These are phyloP conservation scores for Eptesicus fuscus DNA, from an alignment of 2,113 vertebrate species.

Conservation along the genomic window DNA sequence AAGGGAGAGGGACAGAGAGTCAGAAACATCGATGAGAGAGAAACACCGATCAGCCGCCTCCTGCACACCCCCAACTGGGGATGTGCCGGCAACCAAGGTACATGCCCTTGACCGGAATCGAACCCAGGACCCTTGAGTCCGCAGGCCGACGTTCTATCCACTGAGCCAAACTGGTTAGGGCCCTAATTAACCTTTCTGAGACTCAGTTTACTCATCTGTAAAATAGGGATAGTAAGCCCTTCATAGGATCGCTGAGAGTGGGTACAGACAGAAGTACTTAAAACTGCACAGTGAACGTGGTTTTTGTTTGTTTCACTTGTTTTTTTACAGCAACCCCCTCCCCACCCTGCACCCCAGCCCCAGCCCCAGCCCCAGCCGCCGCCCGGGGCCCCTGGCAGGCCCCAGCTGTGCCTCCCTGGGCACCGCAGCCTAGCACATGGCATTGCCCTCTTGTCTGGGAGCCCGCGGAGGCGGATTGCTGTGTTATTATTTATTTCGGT, in stretches of 20 bases:
- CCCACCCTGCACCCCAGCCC: background rate
- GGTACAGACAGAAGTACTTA: background rate
- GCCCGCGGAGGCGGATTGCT: background rate
- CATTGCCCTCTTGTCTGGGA: background rate
- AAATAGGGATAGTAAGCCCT: background rate
- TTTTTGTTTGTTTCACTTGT: background rate
- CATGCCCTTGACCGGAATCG: no score
- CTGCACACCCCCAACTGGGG: no score
- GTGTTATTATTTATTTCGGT: background rate
- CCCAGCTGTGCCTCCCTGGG: background rate
- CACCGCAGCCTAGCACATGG: fast-evolving
- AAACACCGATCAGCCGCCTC: no score
- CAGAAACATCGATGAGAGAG: no score
- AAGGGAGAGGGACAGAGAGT: no score
- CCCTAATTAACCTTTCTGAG: background rate
- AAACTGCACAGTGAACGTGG: background rate
- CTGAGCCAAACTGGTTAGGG: no score
- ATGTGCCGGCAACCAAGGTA: no score
- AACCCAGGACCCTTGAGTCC: no score
- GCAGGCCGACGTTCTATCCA: no score
- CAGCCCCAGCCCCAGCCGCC: background rate
- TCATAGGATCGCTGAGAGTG: background rate
- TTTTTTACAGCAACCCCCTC: background rate
- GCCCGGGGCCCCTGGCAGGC: background rate
- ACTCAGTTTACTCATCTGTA: background rate